These are phyloP conservation scores for Dioctria linearis DNA, from an alignment of 2,888 invertebrate species.

Conservation along the genomic window DNA sequence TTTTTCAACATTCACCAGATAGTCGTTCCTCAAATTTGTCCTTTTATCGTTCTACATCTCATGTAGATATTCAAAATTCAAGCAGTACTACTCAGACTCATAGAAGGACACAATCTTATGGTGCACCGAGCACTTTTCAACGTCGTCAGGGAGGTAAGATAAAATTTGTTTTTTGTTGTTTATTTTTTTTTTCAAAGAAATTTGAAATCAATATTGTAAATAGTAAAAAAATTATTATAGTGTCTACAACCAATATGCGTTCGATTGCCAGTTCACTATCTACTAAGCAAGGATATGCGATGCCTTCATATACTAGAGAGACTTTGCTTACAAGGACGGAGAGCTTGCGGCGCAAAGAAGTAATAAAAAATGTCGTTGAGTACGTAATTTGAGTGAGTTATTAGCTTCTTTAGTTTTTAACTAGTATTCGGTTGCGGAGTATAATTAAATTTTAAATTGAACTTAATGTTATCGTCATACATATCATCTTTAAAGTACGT, in stretches of 20 bases:
- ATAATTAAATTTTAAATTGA: too few species aligned
- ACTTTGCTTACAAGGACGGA: conserved; percentile 17
- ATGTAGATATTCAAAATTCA: conserved; percentile 65
- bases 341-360: conserved; percentile 23
- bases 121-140: conserved; percentile 61
- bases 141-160: conserved; percentile 7
- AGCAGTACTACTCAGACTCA: conserved; percentile 61
- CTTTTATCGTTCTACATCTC: conserved; percentile 69
- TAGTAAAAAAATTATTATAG: not conserved
- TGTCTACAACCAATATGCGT: not conserved
- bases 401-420: not conserved
- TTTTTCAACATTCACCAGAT: conserved; percentile 52
- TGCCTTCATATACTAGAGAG: conserved; percentile 27
- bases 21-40: conserved; percentile 38
- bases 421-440: not conserved
- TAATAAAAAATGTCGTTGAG: conserved; percentile 36
- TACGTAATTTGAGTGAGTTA: conserved; percentile 26
- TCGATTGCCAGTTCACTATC: conserved; percentile 10
- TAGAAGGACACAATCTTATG: conserved; percentile 69
- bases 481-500: too few species aligned
- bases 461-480: too few species aligned
- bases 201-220: not conserved
- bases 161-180: not conserved
- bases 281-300: conserved; percentile 45
- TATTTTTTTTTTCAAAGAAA: too few species aligned